Evolutionary conservation across 2,888 invertebrate genomes (phyloP).

Genomic region (Drosophila colorata): DNA sequence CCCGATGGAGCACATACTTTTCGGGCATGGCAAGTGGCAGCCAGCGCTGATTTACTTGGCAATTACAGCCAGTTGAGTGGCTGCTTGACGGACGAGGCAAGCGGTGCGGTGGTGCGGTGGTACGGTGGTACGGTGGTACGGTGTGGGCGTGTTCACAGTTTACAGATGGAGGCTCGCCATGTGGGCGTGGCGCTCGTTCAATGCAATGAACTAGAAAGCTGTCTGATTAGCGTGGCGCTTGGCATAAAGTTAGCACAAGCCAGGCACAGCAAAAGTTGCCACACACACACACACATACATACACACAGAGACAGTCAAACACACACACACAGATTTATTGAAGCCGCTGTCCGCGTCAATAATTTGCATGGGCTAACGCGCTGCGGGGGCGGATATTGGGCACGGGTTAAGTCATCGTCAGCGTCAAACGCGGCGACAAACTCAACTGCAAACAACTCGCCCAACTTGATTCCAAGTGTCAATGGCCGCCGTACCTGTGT

Average conservation of each 20-base stretch:
- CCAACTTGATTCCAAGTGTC: conserved; percentile 62
- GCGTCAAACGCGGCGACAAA: conserved; percentile 41
- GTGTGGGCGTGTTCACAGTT: conserved; percentile 14
- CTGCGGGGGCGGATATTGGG: conserved; percentile 7
- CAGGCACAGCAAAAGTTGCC: conserved; percentile 65
- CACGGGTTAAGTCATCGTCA: conserved; percentile 25
- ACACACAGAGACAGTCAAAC: conserved; percentile 26
- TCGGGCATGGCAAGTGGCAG: conserved; percentile 77
- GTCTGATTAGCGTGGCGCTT: conserved; percentile 75
- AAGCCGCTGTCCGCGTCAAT: conserved; percentile 73
- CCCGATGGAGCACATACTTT: conserved; percentile 56
- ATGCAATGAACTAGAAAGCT: conserved; percentile 80
- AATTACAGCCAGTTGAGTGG: conserved; percentile 72
- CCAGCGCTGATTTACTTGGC: conserved; percentile 78
- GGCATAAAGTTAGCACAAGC: conserved; percentile 58
- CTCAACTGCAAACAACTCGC: conserved; percentile 50
- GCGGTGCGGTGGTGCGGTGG: neutral
- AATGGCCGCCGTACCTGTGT: conserved; percentile 67
- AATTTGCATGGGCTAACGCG: conserved; percentile 72
- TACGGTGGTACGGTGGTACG: conserved; percentile 1
- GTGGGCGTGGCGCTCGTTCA: conserved; percentile 57
- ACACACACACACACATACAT: conserved; percentile 33
- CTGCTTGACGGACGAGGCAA: conserved; percentile 62
- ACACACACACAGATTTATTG: conserved; percentile 65
- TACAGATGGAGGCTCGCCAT: conserved; percentile 30